phyloP scores from a whole-genome alignment of 1,140 invertebrate genomes.

The Apis florea region DNA sequence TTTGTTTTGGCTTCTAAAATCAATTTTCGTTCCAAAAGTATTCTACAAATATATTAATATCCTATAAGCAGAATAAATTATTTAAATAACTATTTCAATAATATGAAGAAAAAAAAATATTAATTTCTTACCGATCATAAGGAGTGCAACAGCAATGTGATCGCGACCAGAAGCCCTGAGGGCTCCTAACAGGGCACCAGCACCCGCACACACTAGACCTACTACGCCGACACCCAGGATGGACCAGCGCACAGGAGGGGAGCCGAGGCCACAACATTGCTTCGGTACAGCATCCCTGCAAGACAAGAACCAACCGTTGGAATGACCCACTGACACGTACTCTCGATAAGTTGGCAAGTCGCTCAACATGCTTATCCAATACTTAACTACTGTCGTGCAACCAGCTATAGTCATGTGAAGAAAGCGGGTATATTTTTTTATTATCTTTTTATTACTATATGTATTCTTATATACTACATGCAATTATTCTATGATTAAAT shows the following conservation, averaged over 20 bases:
- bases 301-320: conserved; percentile 64
- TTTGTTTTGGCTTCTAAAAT: too few species aligned
- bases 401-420: background rate
- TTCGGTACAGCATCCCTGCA: conserved; percentile 78
- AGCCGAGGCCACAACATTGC: conserved; percentile 79
- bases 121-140: conserved; percentile 76
- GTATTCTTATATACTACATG: too few species aligned
- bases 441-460: too few species aligned
- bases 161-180: conserved; percentile 78
- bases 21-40: too few species aligned
- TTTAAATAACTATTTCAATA: background rate
- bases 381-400: background rate
- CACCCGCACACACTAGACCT: conserved; percentile 77
- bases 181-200: conserved; percentile 77
- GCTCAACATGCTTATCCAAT: background rate
- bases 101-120: background rate
- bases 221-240: conserved; percentile 78
- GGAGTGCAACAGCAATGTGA: conserved; percentile 78
- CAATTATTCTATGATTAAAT: too few species aligned
- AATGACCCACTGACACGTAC: conserved; percentile 77
- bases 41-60: too few species aligned
- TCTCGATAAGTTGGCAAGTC: conserved; percentile 31
- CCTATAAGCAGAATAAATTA: background rate
- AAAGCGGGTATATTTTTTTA: too few species aligned
- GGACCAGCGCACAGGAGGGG: conserved; percentile 78